Base-by-base conservation (phyloP, 2,113 vertebrate species). In the Bubalus kerabau region DNA sequence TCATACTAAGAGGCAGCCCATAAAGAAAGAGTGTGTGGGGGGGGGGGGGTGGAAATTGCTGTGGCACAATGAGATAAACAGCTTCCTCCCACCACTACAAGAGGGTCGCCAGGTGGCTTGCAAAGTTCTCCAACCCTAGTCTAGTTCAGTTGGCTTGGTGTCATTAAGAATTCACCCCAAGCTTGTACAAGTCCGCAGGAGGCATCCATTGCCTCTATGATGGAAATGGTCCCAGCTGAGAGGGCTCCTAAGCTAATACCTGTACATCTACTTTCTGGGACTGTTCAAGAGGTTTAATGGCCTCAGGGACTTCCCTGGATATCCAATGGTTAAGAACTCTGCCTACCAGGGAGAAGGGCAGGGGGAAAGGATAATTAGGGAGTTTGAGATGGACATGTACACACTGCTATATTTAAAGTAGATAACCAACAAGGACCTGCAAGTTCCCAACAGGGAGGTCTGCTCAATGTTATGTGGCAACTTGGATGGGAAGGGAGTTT, bases 31-130 rank as follows among this genome's bases (percentile, higher is more conserved):
- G 46, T 7, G 6, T 5, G 40, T 13, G 2, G 30, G 52, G 30
- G 1, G 30, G 1, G 8, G 28, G 1, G 8, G n/a, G 6, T 40
- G 1, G 3, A 32, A 46, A 23, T 16, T 46, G 6, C 67, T 21
- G 7, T 16, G 82, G 83, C 46, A 14, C 26, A 10, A 52, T 1
- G 26, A 78, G 48, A 50, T 50, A 36, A 56, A 78, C 24, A 52
- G 23, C 48, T 64, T 86, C 83, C 57, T 91, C n/a, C 48, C 26
- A 6, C 56, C 14, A 48, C 23, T 9, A 30, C 19, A 14, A 36
- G 36, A 80, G 59, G 17, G 57, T 36, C 52, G n/a, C 14, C 48
- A 59, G 23, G n/a, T 80, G 28, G 50, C 56, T 32, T 32, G 15
- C 28, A 40, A 62, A 90, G 24, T 64, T 23, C 48, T 36, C 19